Base-by-base conservation (phyloP, 2,888 invertebrate genomes). In the Caenorhabditis sulstoni region DNA sequence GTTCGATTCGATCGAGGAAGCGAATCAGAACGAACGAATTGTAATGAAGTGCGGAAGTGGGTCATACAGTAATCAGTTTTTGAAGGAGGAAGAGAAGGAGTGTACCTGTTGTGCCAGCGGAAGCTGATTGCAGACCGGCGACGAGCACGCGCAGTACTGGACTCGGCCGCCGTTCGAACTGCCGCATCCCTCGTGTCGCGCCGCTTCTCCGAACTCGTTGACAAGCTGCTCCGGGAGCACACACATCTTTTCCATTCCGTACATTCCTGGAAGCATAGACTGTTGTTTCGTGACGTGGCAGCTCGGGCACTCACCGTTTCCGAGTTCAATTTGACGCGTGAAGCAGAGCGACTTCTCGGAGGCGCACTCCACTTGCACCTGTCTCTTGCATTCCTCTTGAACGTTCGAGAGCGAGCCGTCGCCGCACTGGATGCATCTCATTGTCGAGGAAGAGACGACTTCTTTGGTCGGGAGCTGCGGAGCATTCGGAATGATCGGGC, bases 181-280 rank as follows among this genome's bases (percentile, higher is more conserved):
- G 22, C 79, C 84, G 49, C 87, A 87, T 8, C 85, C 85, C 37
- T 83, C 81, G 12, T 71, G 52, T 16, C 76, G 64, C 8, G 81
- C 81, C 3, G 59, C 66, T n/a, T 80, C 82, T 16, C 87, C 87
- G 62, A 85, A 87, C 70, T 87, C 86, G 20, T 81, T 74, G 11
- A 81, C 50, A 1, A 89, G 78, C 11, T 83, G 81, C 47, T 79
- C 82, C 29, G 86, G 83, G 1, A 84, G 78, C 12, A 86, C 84
- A 62, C 89, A 89, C 85, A 85, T 83, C 73, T 89, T 89, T 58
- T 89, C 88, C 41, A 89, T 76, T 11, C 85, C 86, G 45, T 81
- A 79, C 71, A 83, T 70, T 9, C 86, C 87, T 87, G 74, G 18
- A 78, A 80, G 20, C 29, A 29, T 29, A 44, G 7, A 29, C 12